Evolutionary conservation across 2,797 vertebrate genomes (phyloP).

Genomic region (Myotis myotis): DNA sequence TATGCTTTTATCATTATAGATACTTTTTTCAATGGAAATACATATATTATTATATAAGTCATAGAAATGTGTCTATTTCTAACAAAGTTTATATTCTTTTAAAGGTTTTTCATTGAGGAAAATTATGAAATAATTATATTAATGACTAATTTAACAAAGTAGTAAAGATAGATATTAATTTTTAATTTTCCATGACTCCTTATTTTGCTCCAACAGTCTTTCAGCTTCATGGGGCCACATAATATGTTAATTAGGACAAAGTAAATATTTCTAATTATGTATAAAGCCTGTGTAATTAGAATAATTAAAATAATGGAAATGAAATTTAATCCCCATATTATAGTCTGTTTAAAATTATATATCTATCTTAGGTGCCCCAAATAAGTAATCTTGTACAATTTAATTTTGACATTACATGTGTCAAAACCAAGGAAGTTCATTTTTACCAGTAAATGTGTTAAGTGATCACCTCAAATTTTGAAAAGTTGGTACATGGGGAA

Average conservation of each 20-base stretch:
- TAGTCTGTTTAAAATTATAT: neutral
- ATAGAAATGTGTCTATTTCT: conserved; percentile 21
- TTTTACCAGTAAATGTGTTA: neutral
- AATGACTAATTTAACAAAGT: neutral
- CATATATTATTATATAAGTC: neutral
- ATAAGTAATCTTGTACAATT: neutral
- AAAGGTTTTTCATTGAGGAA: neutral
- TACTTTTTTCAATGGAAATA: conserved; percentile 14
- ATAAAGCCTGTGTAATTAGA: neutral
- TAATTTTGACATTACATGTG: neutral
- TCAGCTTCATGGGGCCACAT: neutral
- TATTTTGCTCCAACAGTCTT: neutral
- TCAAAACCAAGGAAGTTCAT: neutral
- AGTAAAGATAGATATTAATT: neutral
- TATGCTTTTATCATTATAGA: no score
- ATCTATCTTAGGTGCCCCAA: neutral
- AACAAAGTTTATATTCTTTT: neutral
- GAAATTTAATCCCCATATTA: neutral
- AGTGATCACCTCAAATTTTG: neutral
- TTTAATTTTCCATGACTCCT: neutral
- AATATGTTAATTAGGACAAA: neutral
- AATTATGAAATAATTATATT: neutral
- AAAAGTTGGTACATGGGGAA: neutral
- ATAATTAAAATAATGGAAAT: neutral
- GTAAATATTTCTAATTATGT: neutral